Percentiles rank a stretch among this genome's conserved stretches.
phyloP scores from a whole-genome alignment of 1,140 invertebrate genomes.

The Acromyrmex heyeri region DNA sequence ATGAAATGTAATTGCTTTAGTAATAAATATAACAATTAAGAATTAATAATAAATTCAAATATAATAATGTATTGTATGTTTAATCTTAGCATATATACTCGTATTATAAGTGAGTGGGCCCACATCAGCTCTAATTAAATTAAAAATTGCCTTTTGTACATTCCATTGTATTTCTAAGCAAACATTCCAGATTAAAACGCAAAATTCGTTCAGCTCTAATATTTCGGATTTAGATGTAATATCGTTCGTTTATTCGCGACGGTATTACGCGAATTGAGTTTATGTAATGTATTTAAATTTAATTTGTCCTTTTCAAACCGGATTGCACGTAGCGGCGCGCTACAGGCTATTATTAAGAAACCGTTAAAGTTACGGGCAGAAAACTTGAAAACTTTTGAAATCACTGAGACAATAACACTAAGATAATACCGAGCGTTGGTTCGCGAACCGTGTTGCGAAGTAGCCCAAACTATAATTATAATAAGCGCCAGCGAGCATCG shows the following conservation, averaged over 20 bases:
- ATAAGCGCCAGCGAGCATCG: slow-evolving; percentile 40
- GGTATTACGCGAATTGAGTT: slow-evolving; percentile 11
- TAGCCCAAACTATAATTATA: slow-evolving; percentile 32
- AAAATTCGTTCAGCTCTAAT: neutral
- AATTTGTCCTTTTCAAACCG: slow-evolving; percentile 8
- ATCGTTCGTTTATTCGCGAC: neutral
- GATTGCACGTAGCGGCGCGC: neutral
- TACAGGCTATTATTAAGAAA: slow-evolving; percentile 49
- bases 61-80: too few species aligned
- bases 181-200: neutral
- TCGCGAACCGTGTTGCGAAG: neutral
- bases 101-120: too few species aligned
- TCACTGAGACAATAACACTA: slow-evolving; percentile 54
- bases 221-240: neutral
- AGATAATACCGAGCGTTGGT: slow-evolving; percentile 19
- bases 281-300: slow-evolving; percentile 41
- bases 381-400: slow-evolving; percentile 53
- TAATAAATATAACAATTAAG: too few species aligned
- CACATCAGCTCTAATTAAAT: too few species aligned
- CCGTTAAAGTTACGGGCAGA: slow-evolving; percentile 34
- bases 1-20: too few species aligned
- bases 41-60: too few species aligned
- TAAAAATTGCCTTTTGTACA: neutral
- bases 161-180: neutral
- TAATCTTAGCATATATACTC: too few species aligned